Base-by-base conservation (phyloP, 2,797 vertebrate species). In the Erethizon dorsatum region DNA sequence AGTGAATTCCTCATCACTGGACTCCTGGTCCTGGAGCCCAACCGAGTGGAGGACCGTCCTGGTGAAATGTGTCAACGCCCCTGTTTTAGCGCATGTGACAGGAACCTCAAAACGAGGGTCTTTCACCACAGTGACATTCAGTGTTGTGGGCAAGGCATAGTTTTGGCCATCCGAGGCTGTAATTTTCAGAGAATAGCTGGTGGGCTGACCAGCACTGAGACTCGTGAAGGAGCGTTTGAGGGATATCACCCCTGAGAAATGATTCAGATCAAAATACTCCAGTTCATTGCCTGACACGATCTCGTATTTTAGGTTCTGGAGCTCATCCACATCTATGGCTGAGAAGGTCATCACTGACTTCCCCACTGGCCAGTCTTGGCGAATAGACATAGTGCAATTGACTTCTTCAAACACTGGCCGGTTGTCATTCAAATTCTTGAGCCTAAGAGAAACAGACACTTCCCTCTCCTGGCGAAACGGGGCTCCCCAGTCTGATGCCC, bases 381-480 rank as follows among this genome's bases (percentile, higher is more conserved):
- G 99, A 59, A 99, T 98, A 6, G 99, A 99, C 92, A 98, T 98
- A 22, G 99, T 99, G 98, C 99, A 99, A 89, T 98, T 99, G 50
- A 99, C 98, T 79, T 99, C 99, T 98, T 99, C 99, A 98, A 99
- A 99, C 95, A 99, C 97, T 4, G 99, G 99, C 52, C 98, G 37
- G 1, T 99, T 99, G 96, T 99, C 99, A 0, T 99, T 99, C 97
- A 99, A 82, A 26, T 99, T 99, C 98, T 98, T 99, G 96, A 99
- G 99, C 26, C 98, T 99, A 31, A 99, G 99, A 10, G 99, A 99
- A 71, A 99, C 98, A 0, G 99, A 98, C 59, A 99, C 99, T 97
- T 99, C 99, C 0, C 98, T 99, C 96, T 99, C 99, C 54, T 98
- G 99, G 94, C 98, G 99, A 97, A 99, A 99, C 31, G 99, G 99